These are phyloP conservation scores for Cordilura impudica DNA, from an alignment of 2,888 invertebrate genomes.

Conservation along the genomic window DNA sequence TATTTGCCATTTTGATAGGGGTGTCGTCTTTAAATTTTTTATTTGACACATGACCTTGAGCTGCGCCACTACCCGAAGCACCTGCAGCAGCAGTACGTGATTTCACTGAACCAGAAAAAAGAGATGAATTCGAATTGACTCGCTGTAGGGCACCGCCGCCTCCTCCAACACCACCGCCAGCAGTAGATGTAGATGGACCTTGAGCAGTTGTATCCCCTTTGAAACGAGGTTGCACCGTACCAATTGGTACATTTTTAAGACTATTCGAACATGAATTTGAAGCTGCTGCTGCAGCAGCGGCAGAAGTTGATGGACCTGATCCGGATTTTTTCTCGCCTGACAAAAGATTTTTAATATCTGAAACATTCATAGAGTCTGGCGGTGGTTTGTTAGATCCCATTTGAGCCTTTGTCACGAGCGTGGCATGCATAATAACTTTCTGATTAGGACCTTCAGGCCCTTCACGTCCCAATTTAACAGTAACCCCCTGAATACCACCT, in stretches of 20 bases:
- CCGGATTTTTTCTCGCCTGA: conserved; percentile 54
- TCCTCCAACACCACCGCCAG: conserved; percentile 58
- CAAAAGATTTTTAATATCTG: conserved; percentile 76
- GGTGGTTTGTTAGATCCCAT: conserved; percentile 76
- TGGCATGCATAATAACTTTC: conserved; percentile 82
- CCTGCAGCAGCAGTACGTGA: conserved; percentile 68
- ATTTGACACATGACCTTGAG: conserved; percentile 71
- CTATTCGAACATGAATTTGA: conserved; percentile 64
- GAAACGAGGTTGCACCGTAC: conserved; percentile 80
- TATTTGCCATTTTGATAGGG: conserved; percentile 77
- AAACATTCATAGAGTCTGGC: conserved; percentile 76
- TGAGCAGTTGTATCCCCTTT: conserved; percentile 66
- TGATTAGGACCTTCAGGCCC: conserved; percentile 82
- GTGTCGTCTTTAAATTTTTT: conserved; percentile 77
- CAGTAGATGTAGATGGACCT: conserved; percentile 63
- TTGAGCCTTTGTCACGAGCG: conserved; percentile 82
- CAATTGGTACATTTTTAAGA: conserved; percentile 78
- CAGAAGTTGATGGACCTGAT: conserved; percentile 53
- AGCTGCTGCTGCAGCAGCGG: conserved; percentile 64
- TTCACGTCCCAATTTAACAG: conserved; percentile 83
- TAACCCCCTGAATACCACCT: conserved; percentile 81
- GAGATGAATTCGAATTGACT: conserved; percentile 77
- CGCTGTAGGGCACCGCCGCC: conserved; percentile 66
- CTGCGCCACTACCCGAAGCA: conserved; percentile 17
- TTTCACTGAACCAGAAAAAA: conserved; percentile 76